Conservation (phyloP, 2,888 invertebrate species). For the Pherbina coryleti region DNA sequence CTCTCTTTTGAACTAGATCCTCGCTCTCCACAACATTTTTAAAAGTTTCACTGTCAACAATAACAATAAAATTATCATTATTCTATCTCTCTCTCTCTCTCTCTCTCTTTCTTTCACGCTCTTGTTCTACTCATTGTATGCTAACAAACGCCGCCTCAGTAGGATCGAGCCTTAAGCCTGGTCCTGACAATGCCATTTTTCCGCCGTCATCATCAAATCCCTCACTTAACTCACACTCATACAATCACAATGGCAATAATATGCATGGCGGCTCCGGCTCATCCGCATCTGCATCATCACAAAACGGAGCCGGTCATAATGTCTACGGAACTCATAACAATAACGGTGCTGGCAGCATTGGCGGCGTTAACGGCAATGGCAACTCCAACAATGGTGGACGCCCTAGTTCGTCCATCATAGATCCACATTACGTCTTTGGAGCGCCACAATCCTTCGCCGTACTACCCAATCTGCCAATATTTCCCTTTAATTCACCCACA, state of each 20-base stretch:
- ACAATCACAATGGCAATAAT: slow-evolving; percentile 53
- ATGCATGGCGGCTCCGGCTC: slow-evolving; percentile 43
- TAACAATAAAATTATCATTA: background rate
- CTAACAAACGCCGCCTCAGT: slow-evolving; percentile 35
- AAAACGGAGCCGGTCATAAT: slow-evolving; percentile 40
- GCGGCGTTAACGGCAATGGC: slow-evolving; percentile 44
- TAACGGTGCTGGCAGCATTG: slow-evolving; percentile 45
- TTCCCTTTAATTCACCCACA: slow-evolving; percentile 67
- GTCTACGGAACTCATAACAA: slow-evolving; percentile 41
- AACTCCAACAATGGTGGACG: slow-evolving; percentile 46
- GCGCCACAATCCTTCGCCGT: slow-evolving; percentile 66
- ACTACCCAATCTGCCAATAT: slow-evolving; percentile 67
- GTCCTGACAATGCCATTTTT: slow-evolving; percentile 64
- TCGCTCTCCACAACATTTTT: background rate
- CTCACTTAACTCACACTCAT: slow-evolving; percentile 64
- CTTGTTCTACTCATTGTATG: slow-evolving; percentile 25
- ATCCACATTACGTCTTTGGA: slow-evolving; percentile 69
- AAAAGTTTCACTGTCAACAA: too few relatives aligned
- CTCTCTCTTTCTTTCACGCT: slow-evolving; percentile 30
- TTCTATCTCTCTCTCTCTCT: slow-evolving; percentile 37
- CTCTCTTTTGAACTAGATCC: background rate
- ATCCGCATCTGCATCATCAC: slow-evolving; percentile 28
- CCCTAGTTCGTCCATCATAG: slow-evolving; percentile 68
- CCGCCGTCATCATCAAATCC: slow-evolving; percentile 65
- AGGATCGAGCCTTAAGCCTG: slow-evolving; percentile 69